phyloP scores from a whole-genome alignment of 2,113 vertebrate genomes.

The Ophiodon elongatus region DNA sequence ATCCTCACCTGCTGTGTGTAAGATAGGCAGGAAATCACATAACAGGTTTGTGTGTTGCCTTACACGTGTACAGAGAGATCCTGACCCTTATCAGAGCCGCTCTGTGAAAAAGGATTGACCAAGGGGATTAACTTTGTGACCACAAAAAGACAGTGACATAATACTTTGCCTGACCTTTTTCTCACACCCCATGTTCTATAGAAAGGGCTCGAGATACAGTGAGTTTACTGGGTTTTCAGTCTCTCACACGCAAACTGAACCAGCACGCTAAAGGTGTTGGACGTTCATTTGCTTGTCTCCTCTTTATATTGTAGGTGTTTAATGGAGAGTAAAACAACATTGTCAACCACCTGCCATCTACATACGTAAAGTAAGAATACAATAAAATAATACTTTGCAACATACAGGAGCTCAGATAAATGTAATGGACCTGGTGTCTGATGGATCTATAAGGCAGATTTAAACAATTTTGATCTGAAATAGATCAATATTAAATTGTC shows the following conservation, averaged over 20 bases:
- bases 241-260: neutral
- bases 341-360: neutral
- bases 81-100: neutral
- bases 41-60: neutral
- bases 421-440: neutral
- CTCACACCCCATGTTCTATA: neutral
- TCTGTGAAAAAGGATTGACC: neutral
- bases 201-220: neutral
- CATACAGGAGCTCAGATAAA: neutral
- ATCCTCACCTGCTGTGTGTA: slow-evolving; percentile 36
- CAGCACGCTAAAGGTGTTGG: neutral
- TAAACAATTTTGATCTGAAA: neutral
- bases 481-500: neutral
- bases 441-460: neutral
- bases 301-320: neutral
- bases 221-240: neutral
- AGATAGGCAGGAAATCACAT: neutral
- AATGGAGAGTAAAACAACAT: neutral
- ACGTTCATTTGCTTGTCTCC: neutral
- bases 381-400: neutral
- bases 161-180: neutral
- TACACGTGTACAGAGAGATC: neutral
- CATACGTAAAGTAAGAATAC: no score
- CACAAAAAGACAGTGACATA: neutral
- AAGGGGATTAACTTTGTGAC: neutral